Evolutionary conservation across 2,888 invertebrate species (phyloP), one percentile per base, ranked within the genome.

Genomic region (Dasypogon diadema): DNA sequence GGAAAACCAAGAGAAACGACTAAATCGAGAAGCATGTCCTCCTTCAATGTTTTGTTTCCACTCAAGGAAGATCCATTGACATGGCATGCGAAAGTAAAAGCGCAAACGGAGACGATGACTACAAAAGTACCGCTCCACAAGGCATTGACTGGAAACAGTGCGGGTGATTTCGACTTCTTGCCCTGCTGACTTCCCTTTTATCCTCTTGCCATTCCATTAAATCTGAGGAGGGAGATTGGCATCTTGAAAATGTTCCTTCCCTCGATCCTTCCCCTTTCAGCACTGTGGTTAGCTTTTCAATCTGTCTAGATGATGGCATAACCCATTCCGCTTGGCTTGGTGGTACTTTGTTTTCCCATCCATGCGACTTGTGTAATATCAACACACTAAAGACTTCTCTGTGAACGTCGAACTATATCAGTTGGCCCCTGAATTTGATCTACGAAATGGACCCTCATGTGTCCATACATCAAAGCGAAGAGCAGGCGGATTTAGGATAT

Each of bases 221-320:
- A 18, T 58, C 74, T 48, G 60, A 48, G 55, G 30, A 42, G 58
- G 48, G 60, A 74, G 74, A 74, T 74, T 74, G 74, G 74, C 74
- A 74, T 74, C 74, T 74, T 48, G 74, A 5, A 74, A 58, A 74
- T 74, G 60, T 74, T 48, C 46, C 55, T 14, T 21, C 48, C n/a
- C n/a, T n/a, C n/a, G 30, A 58, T 48, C 26, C 24, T 42, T 34
- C 10, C 42, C 30, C 16, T 26, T 60, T 60, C 24, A 24, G 26
- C 16, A 46, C 74, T 74, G 74, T 48, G 65, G 65, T 46, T 46
- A 65, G 48, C 65, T 24, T 65, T 65, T 42, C 46, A 65, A 65
- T 65, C 48, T 48, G 14, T 18, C n/a, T 46, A 37, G 46, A 3
- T 42, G 65, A 65, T 24, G 42, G 24, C 22, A 65, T 46, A 16